Evolutionary conservation across 2,113 vertebrate species (phyloP).

Genomic region (Calypte anna): DNA sequence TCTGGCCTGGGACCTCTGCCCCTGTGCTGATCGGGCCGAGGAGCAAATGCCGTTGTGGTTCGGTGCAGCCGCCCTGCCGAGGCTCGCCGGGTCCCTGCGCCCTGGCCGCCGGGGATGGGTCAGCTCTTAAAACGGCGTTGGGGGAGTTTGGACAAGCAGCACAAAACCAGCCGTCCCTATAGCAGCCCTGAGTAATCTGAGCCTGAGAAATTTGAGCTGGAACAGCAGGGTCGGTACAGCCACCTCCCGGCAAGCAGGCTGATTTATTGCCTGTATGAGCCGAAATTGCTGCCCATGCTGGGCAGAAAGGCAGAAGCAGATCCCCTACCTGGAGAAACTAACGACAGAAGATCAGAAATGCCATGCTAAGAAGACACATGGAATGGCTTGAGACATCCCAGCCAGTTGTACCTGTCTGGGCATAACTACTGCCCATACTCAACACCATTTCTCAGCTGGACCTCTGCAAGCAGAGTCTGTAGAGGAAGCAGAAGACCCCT

Average conservation of each 20-base stretch:
- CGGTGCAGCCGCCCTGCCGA: not conserved
- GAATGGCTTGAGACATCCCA: not conserved
- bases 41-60: not conserved
- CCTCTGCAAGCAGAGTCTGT: not conserved
- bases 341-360: not conserved
- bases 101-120: fast-evolving
- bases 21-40: not conserved
- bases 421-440: not conserved
- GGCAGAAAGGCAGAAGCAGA: slow-evolving; percentile 10
- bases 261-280: slow-evolving; percentile 35
- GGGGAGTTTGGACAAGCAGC: fast-evolving
- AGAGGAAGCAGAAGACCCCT: not conserved
- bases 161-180: not conserved
- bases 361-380: fast-evolving
- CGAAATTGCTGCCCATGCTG: not conserved
- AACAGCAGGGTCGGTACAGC: not conserved
- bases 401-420: not conserved
- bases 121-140: not conserved
- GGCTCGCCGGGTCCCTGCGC: fast-evolving
- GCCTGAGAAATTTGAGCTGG: not conserved
- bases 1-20: slow-evolving; percentile 16
- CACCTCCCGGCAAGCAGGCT: slow-evolving; percentile 25
- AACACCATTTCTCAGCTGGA: not conserved
- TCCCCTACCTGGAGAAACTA: not conserved
- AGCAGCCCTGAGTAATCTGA: not conserved